Evolutionary conservation across 1,140 invertebrate species (phyloP).

Genomic region (Vanessa tameamea): DNA sequence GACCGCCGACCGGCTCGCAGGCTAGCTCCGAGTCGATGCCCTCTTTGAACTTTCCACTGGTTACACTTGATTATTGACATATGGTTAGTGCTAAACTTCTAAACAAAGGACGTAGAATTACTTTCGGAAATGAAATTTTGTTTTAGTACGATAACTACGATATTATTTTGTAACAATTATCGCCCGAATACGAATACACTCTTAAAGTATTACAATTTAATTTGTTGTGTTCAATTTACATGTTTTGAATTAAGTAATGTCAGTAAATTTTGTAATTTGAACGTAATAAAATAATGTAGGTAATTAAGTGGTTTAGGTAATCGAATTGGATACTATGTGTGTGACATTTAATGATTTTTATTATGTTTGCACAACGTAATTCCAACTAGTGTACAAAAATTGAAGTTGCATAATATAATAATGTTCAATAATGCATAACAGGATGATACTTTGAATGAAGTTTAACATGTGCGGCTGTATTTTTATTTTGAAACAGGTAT

Average conservation of each 20-base stretch:
- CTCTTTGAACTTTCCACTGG: conserved; percentile 74
- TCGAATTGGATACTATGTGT: neutral
- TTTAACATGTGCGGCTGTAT: neutral
- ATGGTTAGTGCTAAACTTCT: conserved; percentile 38
- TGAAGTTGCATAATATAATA: neutral
- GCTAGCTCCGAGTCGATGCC: conserved; percentile 59
- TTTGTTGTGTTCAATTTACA: neutral
- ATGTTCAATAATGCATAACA: neutral
- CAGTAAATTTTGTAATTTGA: neutral
- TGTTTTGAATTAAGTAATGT: neutral
- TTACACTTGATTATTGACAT: conserved; percentile 76
- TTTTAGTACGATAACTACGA: neutral
- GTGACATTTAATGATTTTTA: neutral
- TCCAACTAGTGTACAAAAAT: neutral
- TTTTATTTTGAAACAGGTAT: conserved; percentile 9
- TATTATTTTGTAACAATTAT: no score
- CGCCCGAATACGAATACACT: neutral
- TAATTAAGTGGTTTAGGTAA: neutral
- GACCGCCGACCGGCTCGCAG: conserved; percentile 39
- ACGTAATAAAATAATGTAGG: neutral
- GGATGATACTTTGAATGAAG: conserved; percentile 3
- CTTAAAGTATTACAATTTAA: neutral
- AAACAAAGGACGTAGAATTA: conserved; percentile 21
- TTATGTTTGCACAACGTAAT: neutral
- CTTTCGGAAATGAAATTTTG: conserved; percentile 11